phyloP scores from a whole-genome alignment of 2,113 vertebrate species.

The Nicator chloris region DNA sequence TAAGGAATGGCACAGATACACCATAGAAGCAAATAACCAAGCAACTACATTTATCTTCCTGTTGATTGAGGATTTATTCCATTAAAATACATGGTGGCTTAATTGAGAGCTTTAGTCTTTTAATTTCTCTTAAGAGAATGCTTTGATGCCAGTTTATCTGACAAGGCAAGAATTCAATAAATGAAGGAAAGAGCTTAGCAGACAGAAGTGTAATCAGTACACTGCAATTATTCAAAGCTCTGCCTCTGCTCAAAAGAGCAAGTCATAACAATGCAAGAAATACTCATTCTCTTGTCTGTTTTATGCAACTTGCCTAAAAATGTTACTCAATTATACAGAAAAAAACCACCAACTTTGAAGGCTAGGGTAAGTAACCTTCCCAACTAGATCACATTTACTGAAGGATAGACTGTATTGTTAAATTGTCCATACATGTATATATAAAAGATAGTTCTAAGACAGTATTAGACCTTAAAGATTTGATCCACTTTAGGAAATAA shows the following conservation, averaged over 20 bases:
- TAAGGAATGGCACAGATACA: background rate
- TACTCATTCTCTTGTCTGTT: background rate
- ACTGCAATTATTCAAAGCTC: background rate
- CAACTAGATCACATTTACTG: background rate
- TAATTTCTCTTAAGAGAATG: conserved; percentile 22
- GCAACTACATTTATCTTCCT: background rate
- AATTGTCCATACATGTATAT: background rate
- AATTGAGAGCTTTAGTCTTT: background rate
- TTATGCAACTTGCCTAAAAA: background rate
- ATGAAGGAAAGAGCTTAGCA: background rate
- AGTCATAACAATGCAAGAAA: background rate
- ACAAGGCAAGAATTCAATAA: background rate
- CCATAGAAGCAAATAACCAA: background rate
- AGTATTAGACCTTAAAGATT: background rate
- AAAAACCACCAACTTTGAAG: background rate
- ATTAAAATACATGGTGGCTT: background rate
- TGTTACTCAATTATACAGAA: background rate
- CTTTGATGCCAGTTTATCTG: conserved; percentile 22
- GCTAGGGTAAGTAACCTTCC: background rate
- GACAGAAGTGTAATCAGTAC: background rate
- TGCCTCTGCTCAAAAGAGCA: background rate
- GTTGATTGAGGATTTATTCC: background rate
- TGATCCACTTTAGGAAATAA: background rate
- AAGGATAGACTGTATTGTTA: background rate
- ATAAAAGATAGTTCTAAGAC: background rate